Conservation (phyloP, 1,140 invertebrate species). For the Zeugodacus cucurbitae region DNA sequence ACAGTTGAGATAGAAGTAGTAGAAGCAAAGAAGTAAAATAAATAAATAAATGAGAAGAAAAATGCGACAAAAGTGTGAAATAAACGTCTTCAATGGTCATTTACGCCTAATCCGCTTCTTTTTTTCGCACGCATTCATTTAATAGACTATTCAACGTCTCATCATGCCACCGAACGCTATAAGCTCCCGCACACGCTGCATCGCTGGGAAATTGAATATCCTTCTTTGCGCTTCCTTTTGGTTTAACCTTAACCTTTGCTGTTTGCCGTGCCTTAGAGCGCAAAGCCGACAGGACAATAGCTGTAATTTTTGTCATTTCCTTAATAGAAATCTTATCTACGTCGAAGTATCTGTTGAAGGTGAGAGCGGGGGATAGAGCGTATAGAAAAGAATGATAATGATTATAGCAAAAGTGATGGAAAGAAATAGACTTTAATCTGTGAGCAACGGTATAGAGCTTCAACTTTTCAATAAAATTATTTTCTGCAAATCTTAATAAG, state of each 20-base stretch:
- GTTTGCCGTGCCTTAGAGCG: background rate
- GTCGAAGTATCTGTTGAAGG: background rate
- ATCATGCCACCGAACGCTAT: background rate
- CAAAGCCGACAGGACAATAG: slow-evolving; percentile 1
- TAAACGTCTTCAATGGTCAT: slow-evolving; percentile 34
- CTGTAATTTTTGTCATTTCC: slow-evolving; percentile 44
- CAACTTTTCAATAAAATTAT: background rate
- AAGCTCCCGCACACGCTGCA: background rate
- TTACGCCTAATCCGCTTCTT: slow-evolving; percentile 31
- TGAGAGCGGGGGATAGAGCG: background rate
- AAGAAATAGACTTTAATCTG: background rate
- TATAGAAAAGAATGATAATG: background rate
- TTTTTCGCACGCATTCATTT: background rate
- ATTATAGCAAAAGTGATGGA: background rate
- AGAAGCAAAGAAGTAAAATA: background rate
- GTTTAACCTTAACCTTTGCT: slow-evolving; percentile 37
- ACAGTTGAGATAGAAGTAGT: background rate
- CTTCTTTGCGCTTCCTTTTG: slow-evolving; percentile 41
- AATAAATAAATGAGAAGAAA: background rate
- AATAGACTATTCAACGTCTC: background rate
- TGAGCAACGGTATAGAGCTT: background rate
- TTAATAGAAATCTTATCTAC: slow-evolving; percentile 45
- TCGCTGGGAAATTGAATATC: slow-evolving; percentile 59
- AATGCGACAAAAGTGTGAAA: slow-evolving; percentile 32
- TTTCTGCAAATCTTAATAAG: background rate